Conservation (phyloP, 2,888 invertebrate genomes). For the Nymphalis c-album region DNA sequence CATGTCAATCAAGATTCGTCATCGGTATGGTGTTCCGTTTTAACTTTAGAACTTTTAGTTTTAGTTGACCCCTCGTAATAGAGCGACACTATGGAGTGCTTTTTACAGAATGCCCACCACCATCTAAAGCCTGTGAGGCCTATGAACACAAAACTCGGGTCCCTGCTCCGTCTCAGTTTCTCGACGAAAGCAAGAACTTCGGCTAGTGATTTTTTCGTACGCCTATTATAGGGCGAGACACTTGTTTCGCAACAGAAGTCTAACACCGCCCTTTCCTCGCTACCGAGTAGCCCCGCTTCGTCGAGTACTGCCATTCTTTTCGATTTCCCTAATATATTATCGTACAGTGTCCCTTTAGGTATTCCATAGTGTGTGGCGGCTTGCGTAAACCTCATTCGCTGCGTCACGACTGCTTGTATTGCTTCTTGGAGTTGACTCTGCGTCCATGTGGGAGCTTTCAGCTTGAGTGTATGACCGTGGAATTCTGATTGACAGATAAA, state of each 20-base stretch:
- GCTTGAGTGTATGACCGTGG: conserved; percentile 85
- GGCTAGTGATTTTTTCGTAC: conserved; percentile 85
- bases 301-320: conserved; percentile 88
- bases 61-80: conserved; percentile 56
- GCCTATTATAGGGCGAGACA: conserved; percentile 85
- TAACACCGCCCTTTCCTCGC: conserved; percentile 84
- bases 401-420: conserved; percentile 87
- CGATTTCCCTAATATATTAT: conserved; percentile 88
- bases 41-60: conserved; percentile 49
- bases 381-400: conserved; percentile 89
- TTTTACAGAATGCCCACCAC: conserved; percentile 93
- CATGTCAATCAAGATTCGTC: conserved; percentile 48
- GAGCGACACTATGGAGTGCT: conserved; percentile 86
- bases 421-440: conserved; percentile 88
- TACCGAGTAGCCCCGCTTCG: conserved; percentile 82
- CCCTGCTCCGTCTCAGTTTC: conserved; percentile 78
- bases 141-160: conserved; percentile 84
- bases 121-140: conserved; percentile 88
- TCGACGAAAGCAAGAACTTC: conserved; percentile 85
- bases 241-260: conserved; percentile 88
- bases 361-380: conserved; percentile 86
- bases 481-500: conserved; percentile 63
- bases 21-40: conserved; percentile 50
- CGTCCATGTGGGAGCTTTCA: conserved; percentile 89
- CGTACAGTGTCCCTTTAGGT: conserved; percentile 89